Base-by-base conservation (phyloP, 1,140 invertebrate genomes). In the Armadillidium nasatum region DNA sequence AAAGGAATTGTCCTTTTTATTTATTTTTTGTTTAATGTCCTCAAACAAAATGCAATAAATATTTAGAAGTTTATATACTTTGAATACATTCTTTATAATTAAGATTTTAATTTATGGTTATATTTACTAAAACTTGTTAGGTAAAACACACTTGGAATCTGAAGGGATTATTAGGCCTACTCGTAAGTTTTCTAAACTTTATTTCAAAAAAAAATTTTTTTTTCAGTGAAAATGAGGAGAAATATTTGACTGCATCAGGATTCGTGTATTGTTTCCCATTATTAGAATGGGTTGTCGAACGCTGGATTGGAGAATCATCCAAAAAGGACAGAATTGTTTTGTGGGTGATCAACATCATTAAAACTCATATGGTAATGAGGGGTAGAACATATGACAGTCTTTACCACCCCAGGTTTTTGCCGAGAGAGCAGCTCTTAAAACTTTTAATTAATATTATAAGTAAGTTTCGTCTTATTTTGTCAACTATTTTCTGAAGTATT, bases 241-340 rank as follows among this genome's bases (percentile, higher is more conserved):
- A 82, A 73, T 81, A 87, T 50, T 87, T 93, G 54, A 88, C 88
- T 4, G 90, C 90, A 0, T 89, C 93, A 2, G 89, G 90, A 0
- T 94, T 96, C 85, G 90, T 92, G 54, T 96, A 93, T 82, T 87
- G 90, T 23, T 96, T 95, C 84, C 91, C 92, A 7, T 88, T 96
- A 75, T 84, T 97, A 4, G 90, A 89, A 76, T 86, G 88, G 78
- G 89, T 91, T 75, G 19, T 60, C 50, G 50, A 60, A 19, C 11
- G 19, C 3, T 60, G 50, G 50, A 7, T 15, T 15, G 50, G 50
- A 7, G 50, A 60, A 2, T 2, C 7, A 13, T 2, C 11, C 19
- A 50, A 60, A 19, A 60, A 60, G 19, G 50, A 60, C 11, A 60
- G 19, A 19, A 60, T 60, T 15, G 50, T 19, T 19, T 15, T 60